A percentile compares a stretch with the other conserved stretches of the same genome.
Conservation (phyloP, 2,888 invertebrate genomes). For the Polyploca ridens region DNA sequence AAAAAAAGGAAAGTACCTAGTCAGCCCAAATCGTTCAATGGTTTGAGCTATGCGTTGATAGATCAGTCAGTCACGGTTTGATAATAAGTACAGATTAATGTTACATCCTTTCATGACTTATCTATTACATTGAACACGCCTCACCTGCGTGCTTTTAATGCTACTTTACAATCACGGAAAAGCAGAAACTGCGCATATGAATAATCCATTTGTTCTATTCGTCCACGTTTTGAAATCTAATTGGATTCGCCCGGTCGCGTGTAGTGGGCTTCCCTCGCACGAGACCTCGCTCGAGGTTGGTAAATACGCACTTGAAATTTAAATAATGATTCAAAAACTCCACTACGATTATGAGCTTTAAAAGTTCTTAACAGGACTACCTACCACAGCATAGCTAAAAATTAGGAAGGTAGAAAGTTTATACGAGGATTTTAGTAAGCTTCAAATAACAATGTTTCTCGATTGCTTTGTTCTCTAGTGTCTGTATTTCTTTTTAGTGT, state of each 20-base stretch:
- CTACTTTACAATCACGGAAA: constrained; percentile 42
- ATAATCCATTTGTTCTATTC: constrained; percentile 44
- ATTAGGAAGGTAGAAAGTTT: too few species aligned
- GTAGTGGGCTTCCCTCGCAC: constrained; percentile 60
- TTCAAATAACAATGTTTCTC: too few species aligned
- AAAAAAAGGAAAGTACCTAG: too few species aligned
- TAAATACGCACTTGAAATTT: constrained; percentile 16
- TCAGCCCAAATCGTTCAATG: too few species aligned
- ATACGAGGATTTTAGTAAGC: too few species aligned
- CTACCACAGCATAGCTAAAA: too few species aligned
- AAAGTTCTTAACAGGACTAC: too few species aligned
- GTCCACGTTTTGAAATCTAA: constrained; percentile 56
- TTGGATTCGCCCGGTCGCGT: constrained; percentile 58
- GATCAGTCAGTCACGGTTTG: too few species aligned
- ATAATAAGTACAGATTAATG: too few species aligned
- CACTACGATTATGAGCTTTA: background rate
- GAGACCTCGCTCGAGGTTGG: constrained; percentile 41
- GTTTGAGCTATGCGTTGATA: too few species aligned
- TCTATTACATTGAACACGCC: constrained; percentile 18
- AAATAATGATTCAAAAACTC: background rate
- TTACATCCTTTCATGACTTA: background rate
- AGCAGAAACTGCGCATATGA: constrained; percentile 41
- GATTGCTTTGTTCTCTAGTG: too few species aligned
- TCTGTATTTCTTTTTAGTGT: too few species aligned
- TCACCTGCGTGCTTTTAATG: constrained; percentile 11